A percentile compares a stretch with the other conserved stretches of the same genome.
Conservation (phyloP, 2,113 vertebrate genomes). For the Climacteris rufus region DNA sequence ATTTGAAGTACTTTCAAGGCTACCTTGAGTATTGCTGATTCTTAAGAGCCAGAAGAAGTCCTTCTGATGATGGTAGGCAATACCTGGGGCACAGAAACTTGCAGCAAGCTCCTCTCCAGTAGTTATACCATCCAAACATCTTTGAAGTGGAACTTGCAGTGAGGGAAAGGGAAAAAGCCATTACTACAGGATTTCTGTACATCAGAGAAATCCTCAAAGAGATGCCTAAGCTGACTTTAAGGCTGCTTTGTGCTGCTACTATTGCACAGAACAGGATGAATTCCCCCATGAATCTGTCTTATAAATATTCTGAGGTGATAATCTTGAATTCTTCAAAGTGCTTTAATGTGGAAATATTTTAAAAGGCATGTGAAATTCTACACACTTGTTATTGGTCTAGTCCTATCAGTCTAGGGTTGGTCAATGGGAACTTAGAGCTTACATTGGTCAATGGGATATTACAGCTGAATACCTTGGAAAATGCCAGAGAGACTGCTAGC, state of each 20-base stretch:
- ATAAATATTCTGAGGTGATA: conserved; percentile 45
- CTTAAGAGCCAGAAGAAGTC: neutral
- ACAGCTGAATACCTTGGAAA: neutral
- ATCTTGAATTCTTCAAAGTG: conserved; percentile 29
- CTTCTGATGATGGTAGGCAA: neutral
- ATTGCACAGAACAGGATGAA: conserved; percentile 12
- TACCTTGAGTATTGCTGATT: neutral
- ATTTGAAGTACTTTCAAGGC: neutral
- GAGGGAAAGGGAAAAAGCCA: neutral
- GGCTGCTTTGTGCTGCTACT: conserved; percentile 29
- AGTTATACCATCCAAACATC: neutral
- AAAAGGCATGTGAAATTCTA: neutral
- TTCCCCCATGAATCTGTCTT: neutral
- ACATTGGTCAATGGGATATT: neutral
- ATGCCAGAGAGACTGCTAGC: neutral
- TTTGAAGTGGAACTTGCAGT: neutral
- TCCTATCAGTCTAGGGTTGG: neutral
- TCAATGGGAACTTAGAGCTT: neutral
- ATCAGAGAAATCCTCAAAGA: conserved; percentile 40
- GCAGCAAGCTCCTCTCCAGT: neutral
- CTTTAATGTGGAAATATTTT: neutral
- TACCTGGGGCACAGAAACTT: neutral
- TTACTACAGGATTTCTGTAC: conserved; percentile 6
- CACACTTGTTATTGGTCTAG: neutral
- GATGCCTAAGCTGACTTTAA: conserved; percentile 42